Conservation (phyloP, 2,888 invertebrate species). For the Hipparchia sbordonii region DNA sequence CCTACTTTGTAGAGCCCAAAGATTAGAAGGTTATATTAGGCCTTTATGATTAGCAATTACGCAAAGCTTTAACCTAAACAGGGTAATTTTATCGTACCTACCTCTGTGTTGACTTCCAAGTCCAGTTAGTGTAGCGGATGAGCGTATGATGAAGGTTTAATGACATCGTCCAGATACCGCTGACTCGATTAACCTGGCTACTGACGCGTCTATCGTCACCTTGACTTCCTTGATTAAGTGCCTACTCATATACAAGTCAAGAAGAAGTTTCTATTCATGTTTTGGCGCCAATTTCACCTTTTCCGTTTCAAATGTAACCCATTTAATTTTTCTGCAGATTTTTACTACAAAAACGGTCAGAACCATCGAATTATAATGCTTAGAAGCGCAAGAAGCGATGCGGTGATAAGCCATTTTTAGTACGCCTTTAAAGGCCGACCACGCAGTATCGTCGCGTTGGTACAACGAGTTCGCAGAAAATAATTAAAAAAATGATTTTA, state of each 20-base stretch:
- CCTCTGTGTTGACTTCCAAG: conserved; percentile 52
- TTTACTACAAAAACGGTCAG: no score
- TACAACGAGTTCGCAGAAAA: no score
- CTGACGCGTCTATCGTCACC: conserved; percentile 66
- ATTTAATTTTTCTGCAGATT: no score
- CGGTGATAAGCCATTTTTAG: no score
- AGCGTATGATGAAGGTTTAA: conserved; percentile 76
- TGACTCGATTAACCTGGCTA: conserved; percentile 73
- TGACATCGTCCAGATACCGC: conserved; percentile 76
- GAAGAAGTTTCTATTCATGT: background rate
- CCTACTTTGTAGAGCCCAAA: no score
- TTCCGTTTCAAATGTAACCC: no score
- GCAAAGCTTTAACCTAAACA: conserved; percentile 36
- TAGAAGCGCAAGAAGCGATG: no score
- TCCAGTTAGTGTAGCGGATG: conserved; percentile 67
- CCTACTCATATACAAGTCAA: background rate
- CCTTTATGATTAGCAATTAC: background rate
- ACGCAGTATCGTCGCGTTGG: no score
- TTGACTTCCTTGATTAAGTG: conserved; percentile 36
- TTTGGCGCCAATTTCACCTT: background rate
- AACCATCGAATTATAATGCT: no score
- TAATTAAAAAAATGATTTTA: background rate
- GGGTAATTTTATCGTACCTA: conserved; percentile 43
- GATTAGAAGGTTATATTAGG: no score
- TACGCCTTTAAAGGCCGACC: no score